Conservation (phyloP, 30 jellyfish, hydroid and myxozoan species). For the Clytia hemisphaerica region DNA sequence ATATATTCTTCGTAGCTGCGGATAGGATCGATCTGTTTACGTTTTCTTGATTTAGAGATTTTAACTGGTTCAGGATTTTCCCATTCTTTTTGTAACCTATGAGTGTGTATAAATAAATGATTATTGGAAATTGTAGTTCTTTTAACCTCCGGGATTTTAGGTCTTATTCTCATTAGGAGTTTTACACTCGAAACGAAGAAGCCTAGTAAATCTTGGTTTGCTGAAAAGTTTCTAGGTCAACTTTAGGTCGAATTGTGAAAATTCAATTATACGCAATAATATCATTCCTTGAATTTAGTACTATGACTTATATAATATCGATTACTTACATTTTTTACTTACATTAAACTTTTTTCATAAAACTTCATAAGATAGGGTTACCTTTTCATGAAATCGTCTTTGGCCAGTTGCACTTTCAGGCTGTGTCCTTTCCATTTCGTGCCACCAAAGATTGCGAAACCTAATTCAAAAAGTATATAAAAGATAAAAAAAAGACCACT, state of each 20-base stretch:
- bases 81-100: conserved; percentile 64
- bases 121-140: not conserved
- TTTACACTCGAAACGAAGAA: not conserved
- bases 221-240: too few species aligned
- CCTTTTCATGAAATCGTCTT: conserved; percentile 56
- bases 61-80: conserved; percentile 2
- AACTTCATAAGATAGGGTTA: not conserved
- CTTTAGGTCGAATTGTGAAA: too few species aligned
- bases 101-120: not conserved
- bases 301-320: not conserved
- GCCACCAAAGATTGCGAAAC: conserved; percentile 66
- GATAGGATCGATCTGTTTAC: conserved; percentile 3
- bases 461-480: conserved; percentile 15
- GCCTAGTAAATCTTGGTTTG: too few species aligned
- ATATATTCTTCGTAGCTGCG: conserved; percentile 40
- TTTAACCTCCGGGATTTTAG: not conserved
- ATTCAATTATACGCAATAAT: not conserved
- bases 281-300: not conserved
- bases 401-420: conserved; percentile 75
- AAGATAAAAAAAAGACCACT: not conserved
- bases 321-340: too few species aligned
- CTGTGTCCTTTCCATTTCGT: conserved; percentile 85
- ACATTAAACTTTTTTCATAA: not conserved
- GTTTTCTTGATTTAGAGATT: not conserved
- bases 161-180: not conserved